Evolutionary conservation across 1,140 invertebrate genomes (phyloP).

Genomic region (Aplysia californica): DNA sequence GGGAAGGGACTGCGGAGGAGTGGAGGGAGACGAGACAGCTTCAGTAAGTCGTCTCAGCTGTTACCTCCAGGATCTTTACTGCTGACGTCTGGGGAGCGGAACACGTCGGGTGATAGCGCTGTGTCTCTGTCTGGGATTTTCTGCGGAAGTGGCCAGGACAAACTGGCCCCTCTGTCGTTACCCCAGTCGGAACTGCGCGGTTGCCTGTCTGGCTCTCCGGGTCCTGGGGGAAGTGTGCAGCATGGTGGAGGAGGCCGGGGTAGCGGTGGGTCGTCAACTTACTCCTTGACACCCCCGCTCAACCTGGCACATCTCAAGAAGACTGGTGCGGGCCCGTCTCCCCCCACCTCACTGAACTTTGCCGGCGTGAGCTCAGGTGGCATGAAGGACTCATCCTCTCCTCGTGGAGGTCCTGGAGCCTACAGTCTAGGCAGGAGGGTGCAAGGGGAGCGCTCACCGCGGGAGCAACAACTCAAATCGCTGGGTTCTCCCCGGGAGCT

Average conservation of each 20-base stretch:
- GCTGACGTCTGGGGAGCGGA: constrained; percentile 16
- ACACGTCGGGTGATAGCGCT: constrained; percentile 34
- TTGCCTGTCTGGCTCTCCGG: constrained; percentile 18
- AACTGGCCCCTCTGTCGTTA: constrained; percentile 28
- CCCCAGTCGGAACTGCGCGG: constrained; percentile 37
- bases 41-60: constrained; percentile 38
- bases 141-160: background rate
- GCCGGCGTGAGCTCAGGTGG: background rate
- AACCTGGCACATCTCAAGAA: background rate
- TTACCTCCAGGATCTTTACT: constrained; percentile 27
- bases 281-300: background rate
- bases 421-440: no score
- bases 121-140: constrained; percentile 27
- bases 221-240: constrained; percentile 16
- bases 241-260: background rate
- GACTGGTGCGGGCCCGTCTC: background rate
- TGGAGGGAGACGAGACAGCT: constrained; percentile 55
- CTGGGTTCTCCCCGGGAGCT: background rate
- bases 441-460: no score
- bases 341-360: constrained; percentile 3
- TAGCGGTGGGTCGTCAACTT: background rate
- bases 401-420: no score
- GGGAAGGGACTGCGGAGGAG: constrained; percentile 42
- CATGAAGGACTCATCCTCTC: no score
- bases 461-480: background rate